Evolutionary conservation across 2,888 invertebrate genomes (phyloP).

Genomic region (Camponotus fellah): DNA sequence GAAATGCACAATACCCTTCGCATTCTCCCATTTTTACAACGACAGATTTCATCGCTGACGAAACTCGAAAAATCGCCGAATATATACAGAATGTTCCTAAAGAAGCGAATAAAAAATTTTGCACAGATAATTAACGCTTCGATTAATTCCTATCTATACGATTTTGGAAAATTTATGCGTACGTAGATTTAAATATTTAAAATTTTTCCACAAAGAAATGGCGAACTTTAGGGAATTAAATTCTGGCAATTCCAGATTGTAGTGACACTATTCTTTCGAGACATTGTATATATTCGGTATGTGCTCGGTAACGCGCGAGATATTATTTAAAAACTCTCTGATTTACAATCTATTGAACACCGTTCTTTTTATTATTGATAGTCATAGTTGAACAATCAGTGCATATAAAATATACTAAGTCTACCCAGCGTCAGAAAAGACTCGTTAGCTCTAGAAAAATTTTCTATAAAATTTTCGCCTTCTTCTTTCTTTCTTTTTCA

Average conservation of each 20-base stretch:
- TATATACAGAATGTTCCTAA: conserved; percentile 30
- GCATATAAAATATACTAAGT: conserved; percentile 86
- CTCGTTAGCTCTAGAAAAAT: conserved; percentile 83
- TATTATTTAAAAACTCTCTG: conserved; percentile 72
- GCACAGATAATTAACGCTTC: not conserved
- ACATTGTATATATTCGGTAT: conserved; percentile 56
- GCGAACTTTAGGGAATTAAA: not conserved
- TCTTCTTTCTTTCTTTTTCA: conserved; percentile 18
- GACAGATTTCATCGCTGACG: conserved; percentile 9
- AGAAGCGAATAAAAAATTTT: not conserved
- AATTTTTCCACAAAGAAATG: not conserved
- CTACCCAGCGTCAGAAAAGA: conserved; percentile 86
- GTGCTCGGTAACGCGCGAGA: conserved; percentile 69
- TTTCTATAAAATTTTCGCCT: conserved; percentile 83
- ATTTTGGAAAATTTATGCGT: not conserved
- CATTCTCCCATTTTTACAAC: not conserved
- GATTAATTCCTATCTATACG: not conserved
- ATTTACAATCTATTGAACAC: conserved; percentile 85
- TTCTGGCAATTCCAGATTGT: not conserved
- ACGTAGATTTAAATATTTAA: not conserved
- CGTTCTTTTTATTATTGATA: conserved; percentile 85
- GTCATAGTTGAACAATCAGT: conserved; percentile 86
- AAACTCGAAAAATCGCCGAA: conserved; percentile 62
- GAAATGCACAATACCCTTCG: conserved; percentile 45
- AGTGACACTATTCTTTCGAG: conserved; percentile 10